These are phyloP conservation scores for Xanthorhoe spadicearia DNA, from an alignment of 2,888 invertebrate genomes.

Conservation along the genomic window DNA sequence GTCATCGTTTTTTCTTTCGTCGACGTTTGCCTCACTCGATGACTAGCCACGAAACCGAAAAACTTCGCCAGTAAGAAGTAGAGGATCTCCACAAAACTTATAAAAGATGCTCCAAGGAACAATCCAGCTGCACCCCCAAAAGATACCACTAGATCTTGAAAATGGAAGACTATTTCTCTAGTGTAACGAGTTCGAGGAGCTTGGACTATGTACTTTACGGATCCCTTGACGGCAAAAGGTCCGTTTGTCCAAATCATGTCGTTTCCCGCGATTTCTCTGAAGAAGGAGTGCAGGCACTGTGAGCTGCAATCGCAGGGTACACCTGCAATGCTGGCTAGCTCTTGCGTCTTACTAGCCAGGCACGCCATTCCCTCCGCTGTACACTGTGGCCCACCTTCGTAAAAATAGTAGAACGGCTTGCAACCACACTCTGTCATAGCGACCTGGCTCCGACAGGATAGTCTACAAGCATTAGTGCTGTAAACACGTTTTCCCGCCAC, in stretches of 20 bases:
- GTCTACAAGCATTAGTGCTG: conserved; percentile 37
- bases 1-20: conserved; percentile 5
- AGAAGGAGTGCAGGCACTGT: conserved; percentile 69
- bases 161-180: conserved; percentile 86
- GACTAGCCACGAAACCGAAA: conserved; percentile 18
- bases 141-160: conserved; percentile 87
- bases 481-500: conserved; percentile 14
- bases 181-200: conserved; percentile 84
- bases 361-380: conserved; percentile 82
- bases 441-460: conserved; percentile 81
- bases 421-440: conserved; percentile 84
- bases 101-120: conserved; percentile 87
- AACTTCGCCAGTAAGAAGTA: conserved; percentile 69
- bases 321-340: conserved; percentile 60
- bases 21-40: background rate
- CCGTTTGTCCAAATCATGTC: conserved; percentile 65
- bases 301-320: conserved; percentile 62
- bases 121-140: conserved; percentile 87
- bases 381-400: conserved; percentile 82
- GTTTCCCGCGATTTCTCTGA: conserved; percentile 52
- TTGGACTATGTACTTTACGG: conserved; percentile 79
- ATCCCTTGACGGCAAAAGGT: conserved; percentile 67
- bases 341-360: conserved; percentile 55
- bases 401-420: conserved; percentile 85
- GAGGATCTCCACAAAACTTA: conserved; percentile 85